A percentile compares a stretch with the other conserved stretches of the same genome.
phyloP scores from a whole-genome alignment of 2,888 invertebrate genomes.

The Lepetodrilus schrolli region DNA sequence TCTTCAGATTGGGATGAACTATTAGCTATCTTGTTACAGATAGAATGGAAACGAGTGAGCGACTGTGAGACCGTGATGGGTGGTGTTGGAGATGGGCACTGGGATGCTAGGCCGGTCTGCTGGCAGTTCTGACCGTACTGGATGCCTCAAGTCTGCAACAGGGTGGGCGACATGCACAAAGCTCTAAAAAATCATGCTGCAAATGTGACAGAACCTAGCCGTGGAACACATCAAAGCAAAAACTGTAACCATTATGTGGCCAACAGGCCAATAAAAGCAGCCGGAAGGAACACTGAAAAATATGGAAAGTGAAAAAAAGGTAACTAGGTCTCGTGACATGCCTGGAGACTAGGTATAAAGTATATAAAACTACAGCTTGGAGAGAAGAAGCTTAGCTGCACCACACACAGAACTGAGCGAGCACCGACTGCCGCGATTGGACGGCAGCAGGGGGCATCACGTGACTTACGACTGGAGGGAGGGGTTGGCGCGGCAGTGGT shows the following conservation, averaged over 20 bases:
- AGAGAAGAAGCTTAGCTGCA: conserved; percentile 6
- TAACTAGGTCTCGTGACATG: neutral
- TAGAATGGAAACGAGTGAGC: no score
- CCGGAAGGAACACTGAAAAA: neutral
- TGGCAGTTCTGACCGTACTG: neutral
- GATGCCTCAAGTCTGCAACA: neutral
- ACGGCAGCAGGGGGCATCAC: neutral
- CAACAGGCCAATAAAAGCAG: conserved; percentile 7
- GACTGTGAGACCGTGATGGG: no score
- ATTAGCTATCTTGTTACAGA: no score
- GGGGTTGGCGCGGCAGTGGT: conserved; percentile 55
- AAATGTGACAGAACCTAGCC: neutral
- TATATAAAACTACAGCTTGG: no score
- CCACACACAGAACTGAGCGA: conserved; percentile 14
- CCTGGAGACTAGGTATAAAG: conserved; percentile 22
- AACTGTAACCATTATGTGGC: conserved; percentile 7
- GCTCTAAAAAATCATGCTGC: neutral
- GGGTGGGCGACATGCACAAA: neutral
- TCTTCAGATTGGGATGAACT: no score
- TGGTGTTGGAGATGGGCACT: no score
- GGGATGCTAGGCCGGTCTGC: no score
- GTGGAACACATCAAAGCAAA: neutral
- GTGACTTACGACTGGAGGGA: conserved; percentile 66
- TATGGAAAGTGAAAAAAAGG: neutral
- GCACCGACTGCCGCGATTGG: neutral